Conservation (phyloP, 2,113 vertebrate genomes). For the Astur gentilis region DNA sequence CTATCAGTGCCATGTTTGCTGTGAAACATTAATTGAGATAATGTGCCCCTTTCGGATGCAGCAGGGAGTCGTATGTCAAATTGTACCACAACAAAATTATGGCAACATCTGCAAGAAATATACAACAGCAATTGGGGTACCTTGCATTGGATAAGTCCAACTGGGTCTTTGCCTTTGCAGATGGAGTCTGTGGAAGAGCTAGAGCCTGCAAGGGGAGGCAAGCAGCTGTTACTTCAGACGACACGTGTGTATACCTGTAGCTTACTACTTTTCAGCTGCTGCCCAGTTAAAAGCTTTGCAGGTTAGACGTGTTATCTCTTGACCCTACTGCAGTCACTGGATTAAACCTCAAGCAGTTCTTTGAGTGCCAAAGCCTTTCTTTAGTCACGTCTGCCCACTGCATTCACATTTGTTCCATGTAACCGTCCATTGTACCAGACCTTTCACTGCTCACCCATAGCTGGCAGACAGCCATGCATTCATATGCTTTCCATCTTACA, state of each 20-base stretch:
- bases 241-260: background rate
- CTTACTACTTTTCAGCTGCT: background rate
- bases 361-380: background rate
- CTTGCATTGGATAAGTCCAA: background rate
- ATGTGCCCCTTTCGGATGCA: slow-evolving; percentile 63
- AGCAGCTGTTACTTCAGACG: background rate
- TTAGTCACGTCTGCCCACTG: background rate
- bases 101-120: slow-evolving; percentile 51
- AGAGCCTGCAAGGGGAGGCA: background rate
- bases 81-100: slow-evolving; percentile 54
- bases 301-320: background rate
- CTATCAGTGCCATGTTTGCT: slow-evolving; percentile 67
- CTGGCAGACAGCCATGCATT: slow-evolving; percentile 50
- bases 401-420: background rate
- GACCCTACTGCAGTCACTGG: background rate
- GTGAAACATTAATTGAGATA: slow-evolving; percentile 76
- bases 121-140: background rate
- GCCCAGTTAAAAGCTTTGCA: background rate
- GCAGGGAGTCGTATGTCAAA: slow-evolving; percentile 51
- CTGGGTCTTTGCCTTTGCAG: background rate
- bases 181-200: background rate
- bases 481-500: slow-evolving; percentile 45
- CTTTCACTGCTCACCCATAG: slow-evolving; percentile 23
- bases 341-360: background rate
- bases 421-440: background rate